Base-by-base conservation (phyloP, 2,888 invertebrate species). In the Crepidodera aurea region DNA sequence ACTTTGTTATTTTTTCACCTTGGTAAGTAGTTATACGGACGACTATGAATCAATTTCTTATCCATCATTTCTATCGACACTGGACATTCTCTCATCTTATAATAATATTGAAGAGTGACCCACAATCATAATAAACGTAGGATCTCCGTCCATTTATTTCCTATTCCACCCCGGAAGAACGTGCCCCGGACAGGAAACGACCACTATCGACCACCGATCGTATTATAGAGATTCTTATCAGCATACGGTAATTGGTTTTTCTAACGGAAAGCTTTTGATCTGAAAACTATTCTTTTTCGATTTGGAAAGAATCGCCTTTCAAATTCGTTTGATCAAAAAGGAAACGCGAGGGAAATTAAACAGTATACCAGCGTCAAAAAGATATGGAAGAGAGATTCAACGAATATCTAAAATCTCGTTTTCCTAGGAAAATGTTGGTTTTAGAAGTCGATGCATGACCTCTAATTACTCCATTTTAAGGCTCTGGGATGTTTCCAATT, bases 101-200 rank as follows among this genome's bases (percentile, higher is more conserved):
- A 12, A 54, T 54, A 54, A 42, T 54, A 60, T 54, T 53, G 60
- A 51, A 37, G 54, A 54, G 53, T 60, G 39, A 19, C 46, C 53
- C 60, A 29, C 54, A 60, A 60, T 60, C 54, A 60, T 29, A 60
- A 60, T 60, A 60, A 60, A 54, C 48, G 48, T 48, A 27, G 27
- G 22, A 42, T 56, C 37, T 22, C 12, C 62, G 32, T 63, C 44
- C 54, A 56, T 60, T 51, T 44, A 57, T 63, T 60, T 63, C 55
- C 51, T 55, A 37, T 59, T 60, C 42, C 51, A 19, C 19, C 19
- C 54, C 29, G 61, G 61, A 61, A 61, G 50, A 64, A 65, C 67
- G 67, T 67, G 67, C 56, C 27, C 48, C 57, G 67, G 57, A 46
- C 67, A 46, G 62, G 58, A 62, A 67, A 62, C 61, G 58, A 60